A percentile compares a stretch with the other conserved stretches of the same genome.
Conservation (phyloP, 2,888 invertebrate genomes). For the Drosophila austrosaltans region DNA sequence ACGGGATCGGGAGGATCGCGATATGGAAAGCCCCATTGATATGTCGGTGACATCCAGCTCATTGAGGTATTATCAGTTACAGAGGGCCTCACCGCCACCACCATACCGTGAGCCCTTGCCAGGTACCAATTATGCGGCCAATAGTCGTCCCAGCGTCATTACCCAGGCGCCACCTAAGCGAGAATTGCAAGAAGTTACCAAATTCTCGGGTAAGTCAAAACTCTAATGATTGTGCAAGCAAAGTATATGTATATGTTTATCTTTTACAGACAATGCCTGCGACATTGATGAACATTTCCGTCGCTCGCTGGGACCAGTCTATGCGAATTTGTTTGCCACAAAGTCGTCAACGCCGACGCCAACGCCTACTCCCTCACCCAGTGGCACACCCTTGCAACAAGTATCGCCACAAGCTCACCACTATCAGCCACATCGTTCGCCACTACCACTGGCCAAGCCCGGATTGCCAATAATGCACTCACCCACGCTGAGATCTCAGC, state of each 20-base stretch:
- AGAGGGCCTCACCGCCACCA: conserved; percentile 81
- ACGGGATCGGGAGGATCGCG: conserved; percentile 48
- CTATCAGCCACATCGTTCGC: conserved; percentile 50
- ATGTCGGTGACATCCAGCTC: conserved; percentile 82
- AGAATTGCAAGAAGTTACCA: conserved; percentile 67
- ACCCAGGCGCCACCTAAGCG: conserved; percentile 85
- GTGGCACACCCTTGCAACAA: conserved; percentile 61
- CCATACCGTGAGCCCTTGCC: conserved; percentile 83
- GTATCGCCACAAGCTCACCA: conserved; percentile 59
- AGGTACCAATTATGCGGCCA: conserved; percentile 79
- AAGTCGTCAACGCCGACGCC: conserved; percentile 77
- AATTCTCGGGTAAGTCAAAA: conserved; percentile 65
- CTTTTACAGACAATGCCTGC: conserved; percentile 87
- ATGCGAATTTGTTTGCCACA: conserved; percentile 88
- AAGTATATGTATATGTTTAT: too few relatives aligned
- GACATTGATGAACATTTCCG: conserved; percentile 98
- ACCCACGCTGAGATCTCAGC: conserved; percentile 60
- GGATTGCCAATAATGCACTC: conserved; percentile 57
- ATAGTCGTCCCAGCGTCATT: conserved; percentile 86
- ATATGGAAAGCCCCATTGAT: conserved; percentile 82
- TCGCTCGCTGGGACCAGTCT: conserved; percentile 93
- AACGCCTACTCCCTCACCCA: conserved; percentile 74
- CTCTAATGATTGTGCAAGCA: background rate
- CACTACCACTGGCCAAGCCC: conserved; percentile 48
- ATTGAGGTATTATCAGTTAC: conserved; percentile 68